These are phyloP conservation scores for Enteromius paludinosus DNA, from an alignment of 2,797 vertebrate species.

Conservation along the genomic window DNA sequence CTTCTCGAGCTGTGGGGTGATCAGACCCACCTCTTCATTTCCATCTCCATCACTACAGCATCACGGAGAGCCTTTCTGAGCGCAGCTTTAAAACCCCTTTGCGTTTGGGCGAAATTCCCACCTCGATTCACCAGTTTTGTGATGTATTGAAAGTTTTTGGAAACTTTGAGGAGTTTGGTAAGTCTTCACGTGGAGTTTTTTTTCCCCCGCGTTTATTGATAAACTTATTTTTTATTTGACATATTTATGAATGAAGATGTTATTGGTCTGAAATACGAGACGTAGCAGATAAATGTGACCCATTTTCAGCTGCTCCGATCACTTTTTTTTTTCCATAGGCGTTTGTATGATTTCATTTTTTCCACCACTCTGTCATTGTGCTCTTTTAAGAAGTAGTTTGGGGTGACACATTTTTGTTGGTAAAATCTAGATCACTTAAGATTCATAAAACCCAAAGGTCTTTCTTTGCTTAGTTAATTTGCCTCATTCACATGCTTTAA, in stretches of 20 bases:
- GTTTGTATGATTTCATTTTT: constrained; percentile 37
- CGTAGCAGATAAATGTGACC: not conserved
- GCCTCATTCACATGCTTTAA: not conserved
- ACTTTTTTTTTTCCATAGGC: constrained; percentile 28
- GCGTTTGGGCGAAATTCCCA: constrained; percentile 49
- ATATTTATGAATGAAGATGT: not conserved
- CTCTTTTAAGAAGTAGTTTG: not conserved
- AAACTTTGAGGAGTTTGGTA: constrained; percentile 38
- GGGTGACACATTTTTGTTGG: not conserved
- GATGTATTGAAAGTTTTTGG: constrained; percentile 42
- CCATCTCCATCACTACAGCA: constrained; percentile 50
- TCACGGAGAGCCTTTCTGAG: constrained; percentile 58
- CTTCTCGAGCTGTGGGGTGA: constrained; percentile 65
- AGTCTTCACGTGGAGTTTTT: constrained; percentile 7
- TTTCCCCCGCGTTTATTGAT: not conserved
- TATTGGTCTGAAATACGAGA: not conserved
- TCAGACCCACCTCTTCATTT: constrained; percentile 59
- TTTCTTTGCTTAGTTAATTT: not conserved
- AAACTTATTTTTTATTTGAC: not conserved
- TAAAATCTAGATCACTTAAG: not conserved
- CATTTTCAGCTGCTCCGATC: constrained; percentile 29
- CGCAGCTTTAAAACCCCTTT: constrained; percentile 56
- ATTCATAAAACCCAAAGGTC: not conserved
- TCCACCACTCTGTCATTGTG: not conserved
- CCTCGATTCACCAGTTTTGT: constrained; percentile 29